These are phyloP conservation scores for Cephus cinctus DNA, from an alignment of 1,140 invertebrate genomes.

Conservation along the genomic window DNA sequence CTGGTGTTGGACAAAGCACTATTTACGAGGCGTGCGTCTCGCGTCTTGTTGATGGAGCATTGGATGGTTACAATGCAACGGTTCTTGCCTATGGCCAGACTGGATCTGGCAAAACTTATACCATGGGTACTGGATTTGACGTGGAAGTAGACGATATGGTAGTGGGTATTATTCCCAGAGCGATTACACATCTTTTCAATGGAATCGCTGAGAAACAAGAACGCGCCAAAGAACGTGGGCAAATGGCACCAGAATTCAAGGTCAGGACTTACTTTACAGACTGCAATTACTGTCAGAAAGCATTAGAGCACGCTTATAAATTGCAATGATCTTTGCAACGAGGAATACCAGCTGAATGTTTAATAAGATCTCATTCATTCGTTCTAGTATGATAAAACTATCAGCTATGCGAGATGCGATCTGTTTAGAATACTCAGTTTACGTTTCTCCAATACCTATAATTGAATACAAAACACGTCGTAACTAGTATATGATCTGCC, in stretches of 20 bases:
- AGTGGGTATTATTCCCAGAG: constrained; percentile 89
- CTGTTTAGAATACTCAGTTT: no score
- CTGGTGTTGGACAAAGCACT: constrained; percentile 70
- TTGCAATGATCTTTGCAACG: no score
- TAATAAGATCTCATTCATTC: no score
- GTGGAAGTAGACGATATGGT: constrained; percentile 64
- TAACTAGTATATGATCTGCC: no score
- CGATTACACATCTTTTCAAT: constrained; percentile 86
- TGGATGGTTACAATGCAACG: constrained; percentile 95
- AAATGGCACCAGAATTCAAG: constrained; percentile 70
- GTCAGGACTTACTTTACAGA: no score
- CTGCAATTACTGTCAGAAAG: no score
- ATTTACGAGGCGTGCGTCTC: constrained; percentile 88
- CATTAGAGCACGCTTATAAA: no score
- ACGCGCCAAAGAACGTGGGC: constrained; percentile 60
- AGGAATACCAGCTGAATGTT: no score
- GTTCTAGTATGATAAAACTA: no score
- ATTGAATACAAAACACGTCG: no score
- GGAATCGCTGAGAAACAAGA: constrained; percentile 72
- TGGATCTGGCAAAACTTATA: constrained; percentile 96
- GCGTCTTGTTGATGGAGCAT: constrained; percentile 79
- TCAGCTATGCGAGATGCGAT: no score
- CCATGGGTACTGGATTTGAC: constrained; percentile 98
- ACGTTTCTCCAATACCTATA: no score
- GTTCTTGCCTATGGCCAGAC: constrained; percentile 97